Conservation (phyloP, 2,113 vertebrate species). For the Phyllostomus discolor region DNA sequence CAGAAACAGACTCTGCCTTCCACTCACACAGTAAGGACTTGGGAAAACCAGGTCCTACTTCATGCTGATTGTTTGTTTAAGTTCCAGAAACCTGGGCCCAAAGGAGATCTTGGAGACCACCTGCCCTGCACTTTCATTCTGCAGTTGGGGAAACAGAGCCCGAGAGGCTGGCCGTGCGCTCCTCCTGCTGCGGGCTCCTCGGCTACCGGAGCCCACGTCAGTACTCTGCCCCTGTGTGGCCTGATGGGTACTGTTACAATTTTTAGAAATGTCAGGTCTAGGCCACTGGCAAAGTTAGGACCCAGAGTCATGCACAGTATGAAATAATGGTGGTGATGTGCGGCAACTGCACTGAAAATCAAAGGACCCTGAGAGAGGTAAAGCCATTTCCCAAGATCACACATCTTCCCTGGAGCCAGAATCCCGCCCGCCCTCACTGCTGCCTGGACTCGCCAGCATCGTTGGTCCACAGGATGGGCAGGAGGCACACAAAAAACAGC, state of each 20-base stretch:
- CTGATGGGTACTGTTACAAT: accelerated
- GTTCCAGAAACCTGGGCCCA: neutral
- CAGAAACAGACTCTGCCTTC: neutral
- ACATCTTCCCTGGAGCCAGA: neutral
- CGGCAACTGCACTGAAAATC: neutral
- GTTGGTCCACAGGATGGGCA: neutral
- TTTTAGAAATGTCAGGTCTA: neutral
- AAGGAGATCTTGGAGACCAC: neutral
- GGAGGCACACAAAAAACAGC: neutral
- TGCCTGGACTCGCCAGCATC: neutral
- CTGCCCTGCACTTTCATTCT: neutral
- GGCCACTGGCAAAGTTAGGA: neutral
- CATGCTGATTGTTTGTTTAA: neutral
- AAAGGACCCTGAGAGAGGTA: neutral
- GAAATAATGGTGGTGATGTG: neutral
- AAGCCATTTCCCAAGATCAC: neutral
- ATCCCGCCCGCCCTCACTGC: neutral
- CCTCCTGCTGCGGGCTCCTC: accelerated
- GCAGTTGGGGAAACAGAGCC: neutral
- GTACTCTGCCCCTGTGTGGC: accelerated
- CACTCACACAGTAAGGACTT: no score
- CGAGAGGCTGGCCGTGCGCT: accelerated
- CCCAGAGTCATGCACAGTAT: neutral
- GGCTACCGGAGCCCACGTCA: no score
- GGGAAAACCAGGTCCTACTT: neutral